phyloP scores from a whole-genome alignment of 2,888 invertebrate genomes.

The Cheilosia impressa region DNA sequence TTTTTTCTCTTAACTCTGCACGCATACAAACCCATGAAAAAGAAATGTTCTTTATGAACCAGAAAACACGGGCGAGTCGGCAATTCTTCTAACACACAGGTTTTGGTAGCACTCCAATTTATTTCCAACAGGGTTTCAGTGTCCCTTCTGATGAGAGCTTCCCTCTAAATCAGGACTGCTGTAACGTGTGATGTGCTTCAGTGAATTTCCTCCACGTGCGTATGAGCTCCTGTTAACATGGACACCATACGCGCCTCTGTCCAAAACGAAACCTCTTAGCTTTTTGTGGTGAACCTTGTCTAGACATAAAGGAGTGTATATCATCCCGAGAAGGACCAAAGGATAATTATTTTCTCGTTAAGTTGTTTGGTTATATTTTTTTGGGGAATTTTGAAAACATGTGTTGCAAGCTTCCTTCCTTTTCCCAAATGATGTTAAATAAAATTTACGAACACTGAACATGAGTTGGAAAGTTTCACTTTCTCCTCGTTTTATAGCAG shows the following conservation, averaged over 20 bases:
- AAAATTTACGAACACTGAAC: constrained; percentile 25
- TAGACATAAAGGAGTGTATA: constrained; percentile 47
- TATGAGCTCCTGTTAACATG: constrained; percentile 58
- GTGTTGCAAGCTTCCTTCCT: constrained; percentile 47
- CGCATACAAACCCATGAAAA: neutral
- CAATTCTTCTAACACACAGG: neutral
- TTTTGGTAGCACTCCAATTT: neutral
- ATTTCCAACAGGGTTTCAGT: no score
- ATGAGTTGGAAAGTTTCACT: constrained; percentile 50
- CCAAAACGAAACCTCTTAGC: constrained; percentile 14
- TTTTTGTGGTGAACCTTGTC: constrained; percentile 53
- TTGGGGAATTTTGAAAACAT: constrained; percentile 37
- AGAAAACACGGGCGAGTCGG: constrained; percentile 5
- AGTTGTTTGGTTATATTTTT: constrained; percentile 28
- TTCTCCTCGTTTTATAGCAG: constrained; percentile 41
- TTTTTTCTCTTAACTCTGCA: constrained; percentile 31
- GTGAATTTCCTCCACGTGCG: neutral
- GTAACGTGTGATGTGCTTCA: neutral
- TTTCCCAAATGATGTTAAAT: constrained; percentile 12
- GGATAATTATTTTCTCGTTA: constrained; percentile 54
- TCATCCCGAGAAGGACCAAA: constrained; percentile 26
- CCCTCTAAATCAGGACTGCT: neutral
- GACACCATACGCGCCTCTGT: constrained; percentile 50
- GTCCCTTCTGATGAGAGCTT: neutral
- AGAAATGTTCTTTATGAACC: neutral